Evolutionary conservation across 2,797 vertebrate genomes (phyloP).

Genomic region (Acridotheres tristis): DNA sequence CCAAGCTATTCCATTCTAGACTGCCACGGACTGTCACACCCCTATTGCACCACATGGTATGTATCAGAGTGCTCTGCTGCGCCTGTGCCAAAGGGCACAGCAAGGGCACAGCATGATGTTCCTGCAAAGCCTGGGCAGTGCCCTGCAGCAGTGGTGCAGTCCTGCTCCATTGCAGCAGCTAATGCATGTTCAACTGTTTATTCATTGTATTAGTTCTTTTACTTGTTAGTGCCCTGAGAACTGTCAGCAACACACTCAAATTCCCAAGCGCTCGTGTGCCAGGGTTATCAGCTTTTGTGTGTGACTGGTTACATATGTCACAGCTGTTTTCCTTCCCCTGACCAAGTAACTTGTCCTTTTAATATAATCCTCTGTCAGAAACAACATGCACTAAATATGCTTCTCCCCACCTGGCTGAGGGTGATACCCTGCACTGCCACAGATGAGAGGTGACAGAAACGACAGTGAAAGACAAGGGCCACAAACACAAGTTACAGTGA

Average conservation of each 20-base stretch:
- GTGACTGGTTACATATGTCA: neutral
- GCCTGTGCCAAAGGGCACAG: neutral
- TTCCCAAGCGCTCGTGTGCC: neutral
- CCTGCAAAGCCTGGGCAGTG: neutral
- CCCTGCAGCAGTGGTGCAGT: neutral
- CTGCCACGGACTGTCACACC: neutral
- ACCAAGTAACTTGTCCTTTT: neutral
- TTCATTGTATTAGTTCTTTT: neutral
- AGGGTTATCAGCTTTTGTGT: neutral
- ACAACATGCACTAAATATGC: neutral
- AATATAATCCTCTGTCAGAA: neutral
- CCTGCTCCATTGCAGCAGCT: neutral
- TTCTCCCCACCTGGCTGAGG: neutral
- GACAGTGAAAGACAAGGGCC: neutral
- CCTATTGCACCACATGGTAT: neutral
- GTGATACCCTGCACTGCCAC: neutral
- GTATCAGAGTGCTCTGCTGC: neutral
- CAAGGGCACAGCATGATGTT: neutral
- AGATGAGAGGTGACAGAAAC: neutral
- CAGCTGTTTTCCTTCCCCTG: slow-evolving; percentile 14
- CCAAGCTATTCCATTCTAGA: neutral
- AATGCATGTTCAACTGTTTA: neutral
- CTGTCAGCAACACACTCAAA: neutral
- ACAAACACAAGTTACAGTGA: neutral
- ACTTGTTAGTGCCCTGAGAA: neutral